Evolutionary conservation across 2,113 vertebrate genomes (phyloP), one percentile per base, ranked within the genome.

Genomic region (Lampris megalopsis): DNA sequence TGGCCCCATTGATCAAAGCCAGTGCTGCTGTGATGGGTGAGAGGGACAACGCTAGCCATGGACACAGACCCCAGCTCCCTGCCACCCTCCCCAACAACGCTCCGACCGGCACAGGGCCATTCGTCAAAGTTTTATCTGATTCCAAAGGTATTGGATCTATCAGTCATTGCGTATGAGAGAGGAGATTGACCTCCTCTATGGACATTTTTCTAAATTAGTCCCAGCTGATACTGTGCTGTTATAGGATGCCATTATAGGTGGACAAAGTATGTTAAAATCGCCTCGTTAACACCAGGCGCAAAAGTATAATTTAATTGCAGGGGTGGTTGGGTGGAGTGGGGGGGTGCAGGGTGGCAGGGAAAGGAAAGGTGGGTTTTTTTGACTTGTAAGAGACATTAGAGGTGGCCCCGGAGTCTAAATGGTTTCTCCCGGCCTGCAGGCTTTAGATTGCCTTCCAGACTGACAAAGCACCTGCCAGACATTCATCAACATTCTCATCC

Each of bases 71-170:
- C 58, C 76, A 75, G 86, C 75, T 67, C 85, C 69, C 80, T 54
- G 73, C 80, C 63, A 49, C 86, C 87, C 84, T 81, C 82, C 72
- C 83, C 82, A 85, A 74, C 90, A 91, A 91, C 91, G 93, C 92
- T 86, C 90, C 71, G 91, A 80, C 84, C 77, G 53, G 89, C 84
- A 76, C 86, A 81, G 87, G 95, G 93, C 89, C 93, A 97, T 97
- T 97, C 94, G 95, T 98, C 97, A 97, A 96, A 93, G 95, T 96
- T 96, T 97, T 97, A 98, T 98, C 96, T 97, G 96, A 98, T 98
- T 96, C 93, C 91, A 92, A 92, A 95, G 94, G 94, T 96, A 95
- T 95, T 95, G 94, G 93, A 95, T 97, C 96, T 96, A 97, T 98
- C 96, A 96, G 95, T 97, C 96, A 96, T 92, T 53, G 85, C 86